phyloP scores from a whole-genome alignment of 2,888 invertebrate species.

The Cistogaster globosa region DNA sequence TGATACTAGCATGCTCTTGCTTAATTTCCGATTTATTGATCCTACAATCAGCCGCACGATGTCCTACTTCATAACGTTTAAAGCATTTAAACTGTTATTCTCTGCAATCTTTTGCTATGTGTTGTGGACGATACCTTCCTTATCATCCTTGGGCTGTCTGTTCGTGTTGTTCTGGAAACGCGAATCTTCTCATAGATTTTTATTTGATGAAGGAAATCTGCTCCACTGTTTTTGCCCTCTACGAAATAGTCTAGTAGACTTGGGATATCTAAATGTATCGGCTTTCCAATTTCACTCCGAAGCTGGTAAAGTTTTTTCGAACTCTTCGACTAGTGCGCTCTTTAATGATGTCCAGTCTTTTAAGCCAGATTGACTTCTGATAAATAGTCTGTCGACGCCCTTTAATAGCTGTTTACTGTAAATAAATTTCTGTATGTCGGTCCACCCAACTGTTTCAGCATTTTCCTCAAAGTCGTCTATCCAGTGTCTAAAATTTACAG shows the following conservation, averaged over 20 bases:
- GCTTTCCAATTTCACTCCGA: constrained; percentile 53
- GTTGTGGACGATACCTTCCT: neutral
- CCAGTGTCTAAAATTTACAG: too few species aligned
- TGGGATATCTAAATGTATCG: constrained; percentile 47
- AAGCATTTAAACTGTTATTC: constrained; percentile 7
- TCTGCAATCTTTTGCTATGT: too few species aligned
- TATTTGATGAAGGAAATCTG: constrained; percentile 47
- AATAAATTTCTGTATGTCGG: too few species aligned
- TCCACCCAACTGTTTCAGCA: too few species aligned
- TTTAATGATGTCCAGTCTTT: too few species aligned
- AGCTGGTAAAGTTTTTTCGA: constrained; percentile 30
- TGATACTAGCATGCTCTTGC: constrained; percentile 11
- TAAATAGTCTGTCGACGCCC: too few species aligned
- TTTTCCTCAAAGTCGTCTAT: too few species aligned
- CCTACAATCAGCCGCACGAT: neutral
- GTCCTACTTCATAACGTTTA: too few species aligned
- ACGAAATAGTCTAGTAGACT: constrained; percentile 66
- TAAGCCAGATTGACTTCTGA: too few species aligned
- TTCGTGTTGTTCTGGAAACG: neutral
- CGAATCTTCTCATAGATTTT: constrained; percentile 46
- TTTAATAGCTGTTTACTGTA: too few species aligned
- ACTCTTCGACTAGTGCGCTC: too few species aligned
- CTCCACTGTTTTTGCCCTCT: constrained; percentile 58
- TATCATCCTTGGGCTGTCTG: constrained; percentile 3
- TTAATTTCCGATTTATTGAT: constrained; percentile 16